Evolutionary conservation across 2,888 invertebrate species (phyloP).

Genomic region (Apoda limacodes): DNA sequence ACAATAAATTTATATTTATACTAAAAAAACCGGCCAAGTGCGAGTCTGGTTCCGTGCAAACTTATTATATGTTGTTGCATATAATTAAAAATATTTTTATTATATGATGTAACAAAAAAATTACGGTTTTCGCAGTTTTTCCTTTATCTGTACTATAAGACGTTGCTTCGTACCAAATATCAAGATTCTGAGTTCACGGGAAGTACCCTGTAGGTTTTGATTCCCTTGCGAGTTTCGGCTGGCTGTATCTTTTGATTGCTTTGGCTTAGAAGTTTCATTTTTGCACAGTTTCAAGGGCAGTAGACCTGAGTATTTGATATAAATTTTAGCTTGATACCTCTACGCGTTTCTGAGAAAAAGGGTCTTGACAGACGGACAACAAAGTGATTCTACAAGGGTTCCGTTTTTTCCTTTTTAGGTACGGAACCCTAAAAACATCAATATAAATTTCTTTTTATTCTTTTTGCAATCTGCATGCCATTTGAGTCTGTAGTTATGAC

Average conservation of each 20-base stretch:
- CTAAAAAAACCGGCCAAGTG: too few relatives aligned
- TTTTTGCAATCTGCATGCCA: too few relatives aligned
- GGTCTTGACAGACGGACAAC: background rate
- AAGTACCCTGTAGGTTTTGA: background rate
- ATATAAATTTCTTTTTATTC: too few relatives aligned
- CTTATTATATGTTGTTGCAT: too few relatives aligned
- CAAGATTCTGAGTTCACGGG: background rate
- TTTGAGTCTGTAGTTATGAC: too few relatives aligned
- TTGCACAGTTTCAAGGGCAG: background rate
- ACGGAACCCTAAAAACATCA: background rate
- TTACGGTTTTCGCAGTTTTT: too few relatives aligned
- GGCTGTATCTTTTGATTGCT: background rate
- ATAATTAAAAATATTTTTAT: too few relatives aligned
- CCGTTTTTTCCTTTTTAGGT: background rate
- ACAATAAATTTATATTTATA: too few relatives aligned
- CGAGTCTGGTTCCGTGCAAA: too few relatives aligned
- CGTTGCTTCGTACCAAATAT: background rate
- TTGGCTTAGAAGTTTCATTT: background rate
- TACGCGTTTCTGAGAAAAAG: too few relatives aligned
- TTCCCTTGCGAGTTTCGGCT: background rate
- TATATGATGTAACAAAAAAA: too few relatives aligned
- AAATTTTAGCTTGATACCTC: background rate
- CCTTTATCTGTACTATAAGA: too few relatives aligned
- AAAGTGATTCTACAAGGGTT: background rate
- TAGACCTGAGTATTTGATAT: background rate